phyloP scores from a whole-genome alignment of 2,113 vertebrate genomes.

The Myrmecophaga tridactyla region DNA sequence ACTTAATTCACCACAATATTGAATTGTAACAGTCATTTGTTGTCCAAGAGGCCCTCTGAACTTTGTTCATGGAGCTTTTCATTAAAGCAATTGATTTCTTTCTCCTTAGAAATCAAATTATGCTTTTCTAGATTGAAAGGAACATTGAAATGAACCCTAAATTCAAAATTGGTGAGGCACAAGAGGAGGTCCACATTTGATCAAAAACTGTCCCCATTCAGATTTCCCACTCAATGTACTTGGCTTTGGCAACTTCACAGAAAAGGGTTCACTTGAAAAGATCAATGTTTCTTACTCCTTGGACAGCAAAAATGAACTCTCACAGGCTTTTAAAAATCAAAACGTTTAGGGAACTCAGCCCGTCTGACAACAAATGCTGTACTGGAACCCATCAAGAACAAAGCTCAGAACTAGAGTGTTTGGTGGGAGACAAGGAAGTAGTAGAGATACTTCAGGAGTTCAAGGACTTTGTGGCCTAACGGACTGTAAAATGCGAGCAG shows the following conservation, averaged over 20 bases:
- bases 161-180: not conserved
- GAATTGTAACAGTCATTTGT: conserved; percentile 3
- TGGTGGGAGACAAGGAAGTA: not conserved
- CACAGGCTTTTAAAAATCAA: not conserved
- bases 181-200: not conserved
- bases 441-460: not conserved
- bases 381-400: not conserved
- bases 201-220: not conserved
- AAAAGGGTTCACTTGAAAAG: not conserved
- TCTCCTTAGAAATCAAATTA: conserved; percentile 63
- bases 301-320: not conserved
- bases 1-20: conserved; percentile 58
- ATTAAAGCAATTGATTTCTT: conserved; percentile 55
- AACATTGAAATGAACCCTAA: conserved; percentile 53
- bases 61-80: conserved; percentile 48
- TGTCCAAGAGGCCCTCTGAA: conserved; percentile 47
- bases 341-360: not conserved
- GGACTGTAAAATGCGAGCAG: not conserved
- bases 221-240: not conserved
- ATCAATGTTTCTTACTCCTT: not conserved
- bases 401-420: not conserved
- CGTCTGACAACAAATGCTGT: not conserved
- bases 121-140: conserved; percentile 50
- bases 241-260: not conserved
- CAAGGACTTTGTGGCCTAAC: not conserved